These are phyloP conservation scores for Amazona vittata DNA, from an alignment of 2,113 vertebrate genomes.

Conservation along the genomic window DNA sequence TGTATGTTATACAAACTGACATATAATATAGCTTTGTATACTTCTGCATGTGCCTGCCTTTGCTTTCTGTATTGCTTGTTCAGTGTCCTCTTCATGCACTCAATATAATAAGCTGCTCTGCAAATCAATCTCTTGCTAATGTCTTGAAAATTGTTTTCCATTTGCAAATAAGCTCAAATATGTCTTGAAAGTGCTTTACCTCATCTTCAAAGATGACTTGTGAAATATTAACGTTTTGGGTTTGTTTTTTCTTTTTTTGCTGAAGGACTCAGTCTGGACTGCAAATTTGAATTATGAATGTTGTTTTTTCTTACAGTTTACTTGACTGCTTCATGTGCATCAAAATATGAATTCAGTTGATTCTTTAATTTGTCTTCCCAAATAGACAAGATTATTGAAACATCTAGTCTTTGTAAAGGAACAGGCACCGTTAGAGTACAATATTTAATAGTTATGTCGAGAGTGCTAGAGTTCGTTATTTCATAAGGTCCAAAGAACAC, in stretches of 20 bases:
- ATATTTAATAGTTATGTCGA: not conserved
- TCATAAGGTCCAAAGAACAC: not conserved
- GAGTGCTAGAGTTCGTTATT: not conserved
- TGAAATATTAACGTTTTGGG: not conserved
- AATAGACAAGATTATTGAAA: not conserved
- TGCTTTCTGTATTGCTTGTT: not conserved
- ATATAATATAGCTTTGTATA: not conserved
- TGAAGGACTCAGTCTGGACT: not conserved
- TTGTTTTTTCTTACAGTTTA: not conserved
- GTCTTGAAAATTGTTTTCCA: not conserved
- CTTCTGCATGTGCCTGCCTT: not conserved
- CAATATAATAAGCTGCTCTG: not conserved
- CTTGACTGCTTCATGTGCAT: not conserved
- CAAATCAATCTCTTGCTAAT: not conserved
- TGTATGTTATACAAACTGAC: not conserved
- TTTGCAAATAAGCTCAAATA: slow-evolving; percentile 27
- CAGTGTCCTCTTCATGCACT: not conserved
- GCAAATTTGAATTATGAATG: not conserved
- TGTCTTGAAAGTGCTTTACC: slow-evolving; percentile 16
- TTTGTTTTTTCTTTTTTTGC: not conserved
- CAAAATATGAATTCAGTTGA: not conserved
- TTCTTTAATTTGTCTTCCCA: not conserved
- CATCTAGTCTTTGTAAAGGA: not conserved
- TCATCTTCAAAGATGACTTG: slow-evolving; percentile 2
- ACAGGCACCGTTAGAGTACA: not conserved